Evolutionary conservation across 2,797 vertebrate genomes (phyloP), one percentile per base, ranked within the genome.

Genomic region (Silurus aristotelis): DNA sequence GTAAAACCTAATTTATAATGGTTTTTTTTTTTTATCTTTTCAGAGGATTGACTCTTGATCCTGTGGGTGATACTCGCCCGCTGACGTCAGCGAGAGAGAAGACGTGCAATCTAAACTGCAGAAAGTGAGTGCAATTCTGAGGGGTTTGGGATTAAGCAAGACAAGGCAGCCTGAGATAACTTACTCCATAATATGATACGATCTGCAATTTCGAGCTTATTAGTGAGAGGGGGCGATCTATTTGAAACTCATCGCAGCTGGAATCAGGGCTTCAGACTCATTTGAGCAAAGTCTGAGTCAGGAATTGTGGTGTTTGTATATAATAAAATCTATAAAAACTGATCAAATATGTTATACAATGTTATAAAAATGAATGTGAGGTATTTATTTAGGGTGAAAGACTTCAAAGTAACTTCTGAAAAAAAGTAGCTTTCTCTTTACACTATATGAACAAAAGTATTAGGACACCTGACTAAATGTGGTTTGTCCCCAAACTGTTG

Each of bases 141-240:
- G 86, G 85, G 1, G 48, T 7, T 72, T 85, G 86, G 82, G 88
- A 92, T 90, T 90, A 91, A 80, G 84, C 14, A 84, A 70, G 87
- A 67, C 77, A 83, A 85, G 86, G 66, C 79, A 81, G 68, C 25
- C 66, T 46, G 87, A 89, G 89, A 87, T 82, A 89, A 90, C 89
- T 82, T 84, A 48, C 81, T 79, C 76, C 75, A 63, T 68, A 73
- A 72, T 81, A 84, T 76, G 88, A 92, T 90, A 90, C 72, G 82
- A 92, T 92, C 91, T 90, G 83, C 80, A 91, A 90, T 90, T 92
- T 89, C 87, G 87, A 81, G 81, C 89, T 90, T 87, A 83, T 87
- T 89, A 90, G 85, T 31, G 72, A 70, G 63, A 73, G 55, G n/a
- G n/a, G 71, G 31, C 76, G 52, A 89, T 89, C 77, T 77, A 78